Percentiles rank a stretch among this genome's conserved stretches.
Evolutionary conservation across 2,888 invertebrate genomes (phyloP).

Genomic region (Pristionchus exspectatus): DNA sequence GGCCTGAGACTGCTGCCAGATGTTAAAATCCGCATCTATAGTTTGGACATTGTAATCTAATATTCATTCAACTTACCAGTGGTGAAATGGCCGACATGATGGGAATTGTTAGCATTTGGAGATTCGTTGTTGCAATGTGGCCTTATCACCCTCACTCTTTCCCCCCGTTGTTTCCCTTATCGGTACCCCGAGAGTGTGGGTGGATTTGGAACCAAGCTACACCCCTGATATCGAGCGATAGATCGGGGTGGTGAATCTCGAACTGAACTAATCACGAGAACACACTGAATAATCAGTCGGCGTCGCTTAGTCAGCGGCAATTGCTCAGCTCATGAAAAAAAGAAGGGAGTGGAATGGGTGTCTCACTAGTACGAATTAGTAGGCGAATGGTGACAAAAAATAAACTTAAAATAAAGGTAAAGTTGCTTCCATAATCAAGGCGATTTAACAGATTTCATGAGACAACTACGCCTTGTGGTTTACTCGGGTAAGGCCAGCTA

Average conservation of each 20-base stretch:
- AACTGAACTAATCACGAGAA: neutral
- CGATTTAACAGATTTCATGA: no score
- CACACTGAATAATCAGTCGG: neutral
- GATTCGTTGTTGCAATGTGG: neutral
- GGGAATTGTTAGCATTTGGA: slow-evolving; percentile 5
- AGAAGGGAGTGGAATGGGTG: neutral
- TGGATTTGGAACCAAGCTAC: neutral
- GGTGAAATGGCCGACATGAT: neutral
- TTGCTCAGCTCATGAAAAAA: neutral
- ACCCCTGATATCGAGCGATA: neutral
- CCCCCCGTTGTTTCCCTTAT: neutral
- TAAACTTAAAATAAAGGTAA: neutral
- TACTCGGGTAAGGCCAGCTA: no score
- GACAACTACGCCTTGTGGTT: no score
- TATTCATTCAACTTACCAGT: neutral
- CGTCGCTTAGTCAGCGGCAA: slow-evolving; percentile 7
- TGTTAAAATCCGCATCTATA: no score
- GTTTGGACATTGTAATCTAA: no score
- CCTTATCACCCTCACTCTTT: neutral
- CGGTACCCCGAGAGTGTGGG: neutral
- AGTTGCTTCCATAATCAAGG: no score
- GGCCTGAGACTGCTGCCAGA: no score
- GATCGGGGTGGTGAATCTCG: neutral
- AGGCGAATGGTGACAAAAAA: neutral
- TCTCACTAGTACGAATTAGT: neutral